Percentiles rank a stretch among this genome's conserved stretches.
Conservation (phyloP, 2,888 invertebrate species). For the Netelia melanura region DNA sequence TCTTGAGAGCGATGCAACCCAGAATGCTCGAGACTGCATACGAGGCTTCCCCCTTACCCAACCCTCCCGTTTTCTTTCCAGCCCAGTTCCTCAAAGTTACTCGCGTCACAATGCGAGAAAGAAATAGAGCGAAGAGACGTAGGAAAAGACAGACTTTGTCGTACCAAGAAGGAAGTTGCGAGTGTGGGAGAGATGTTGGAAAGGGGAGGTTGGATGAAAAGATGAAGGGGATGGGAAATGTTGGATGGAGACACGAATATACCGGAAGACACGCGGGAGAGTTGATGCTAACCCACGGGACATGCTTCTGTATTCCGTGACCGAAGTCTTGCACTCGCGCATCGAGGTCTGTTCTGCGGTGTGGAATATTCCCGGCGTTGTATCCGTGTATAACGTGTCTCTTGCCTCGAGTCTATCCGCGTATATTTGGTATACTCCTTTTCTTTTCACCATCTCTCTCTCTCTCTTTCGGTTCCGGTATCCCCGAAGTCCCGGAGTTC, state of each 20-base stretch:
- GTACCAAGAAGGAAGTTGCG: slow-evolving; percentile 13
- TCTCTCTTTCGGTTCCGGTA: slow-evolving; percentile 52
- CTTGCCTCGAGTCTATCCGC: not conserved
- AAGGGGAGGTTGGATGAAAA: not conserved
- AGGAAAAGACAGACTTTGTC: slow-evolving; percentile 20
- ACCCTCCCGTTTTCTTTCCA: slow-evolving; percentile 20
- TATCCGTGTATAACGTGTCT: not conserved
- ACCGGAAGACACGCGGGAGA: slow-evolving; percentile 73
- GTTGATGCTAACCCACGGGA: slow-evolving; percentile 67
- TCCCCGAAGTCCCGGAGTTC: slow-evolving; percentile 77
- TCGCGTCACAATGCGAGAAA: not conserved
- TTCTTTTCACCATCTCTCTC: too few species aligned
- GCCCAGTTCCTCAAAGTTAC: slow-evolving; percentile 19
- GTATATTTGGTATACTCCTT: not conserved
- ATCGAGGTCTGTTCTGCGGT: slow-evolving; percentile 30
- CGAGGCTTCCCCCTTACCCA: too few species aligned
- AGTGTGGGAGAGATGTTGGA: slow-evolving; percentile 15
- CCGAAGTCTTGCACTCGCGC: slow-evolving; percentile 45
- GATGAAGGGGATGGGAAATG: slow-evolving; percentile 27
- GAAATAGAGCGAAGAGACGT: slow-evolving; percentile 15
- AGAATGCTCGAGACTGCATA: slow-evolving; percentile 19
- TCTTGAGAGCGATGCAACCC: slow-evolving; percentile 49
- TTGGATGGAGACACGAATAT: slow-evolving; percentile 48
- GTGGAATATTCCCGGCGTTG: slow-evolving; percentile 27
- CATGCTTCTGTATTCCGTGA: slow-evolving; percentile 77